A percentile compares a stretch with the other conserved stretches of the same genome.
Evolutionary conservation across 2,888 invertebrate species (phyloP).

Genomic region (Andricus quercusramuli): DNA sequence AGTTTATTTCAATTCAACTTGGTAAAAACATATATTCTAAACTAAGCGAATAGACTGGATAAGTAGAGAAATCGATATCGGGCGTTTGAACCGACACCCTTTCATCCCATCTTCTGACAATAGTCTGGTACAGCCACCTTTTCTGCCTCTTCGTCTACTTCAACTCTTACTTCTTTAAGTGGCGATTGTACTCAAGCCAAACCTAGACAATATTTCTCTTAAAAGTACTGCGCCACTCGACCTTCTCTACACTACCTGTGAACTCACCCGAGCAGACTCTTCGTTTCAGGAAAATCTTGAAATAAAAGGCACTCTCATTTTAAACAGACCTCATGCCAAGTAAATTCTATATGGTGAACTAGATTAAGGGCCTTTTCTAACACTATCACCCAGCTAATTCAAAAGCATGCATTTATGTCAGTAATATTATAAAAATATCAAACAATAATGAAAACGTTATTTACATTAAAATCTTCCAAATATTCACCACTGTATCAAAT

Average conservation of each 20-base stretch:
- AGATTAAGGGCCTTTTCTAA: no score
- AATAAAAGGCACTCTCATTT: constrained; percentile 24
- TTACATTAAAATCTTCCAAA: no score
- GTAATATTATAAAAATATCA: no score
- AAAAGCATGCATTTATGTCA: no score
- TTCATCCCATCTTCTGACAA: constrained; percentile 58
- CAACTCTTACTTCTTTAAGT: constrained; percentile 30
- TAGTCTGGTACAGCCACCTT: constrained; percentile 41
- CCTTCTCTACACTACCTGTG: constrained; percentile 53
- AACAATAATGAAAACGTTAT: no score
- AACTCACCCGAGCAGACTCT: constrained; percentile 58
- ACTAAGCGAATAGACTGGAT: constrained; percentile 47
- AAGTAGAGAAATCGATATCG: constrained; percentile 67
- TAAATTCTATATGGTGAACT: no score
- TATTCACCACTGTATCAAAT: no score
- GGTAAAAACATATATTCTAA: not conserved
- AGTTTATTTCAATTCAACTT: not conserved
- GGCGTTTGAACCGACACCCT: constrained; percentile 58
- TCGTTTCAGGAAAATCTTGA: constrained; percentile 51
- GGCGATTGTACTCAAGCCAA: constrained; percentile 21
- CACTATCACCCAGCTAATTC: no score
- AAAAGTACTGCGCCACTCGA: constrained; percentile 21
- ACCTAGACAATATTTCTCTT: constrained; percentile 17
- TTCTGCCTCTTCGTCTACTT: constrained; percentile 43
- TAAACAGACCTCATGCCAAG: not conserved